A percentile compares a stretch with the other conserved stretches of the same genome.
Conservation (phyloP, 1,140 invertebrate genomes). For the Drosophila virilis region DNA sequence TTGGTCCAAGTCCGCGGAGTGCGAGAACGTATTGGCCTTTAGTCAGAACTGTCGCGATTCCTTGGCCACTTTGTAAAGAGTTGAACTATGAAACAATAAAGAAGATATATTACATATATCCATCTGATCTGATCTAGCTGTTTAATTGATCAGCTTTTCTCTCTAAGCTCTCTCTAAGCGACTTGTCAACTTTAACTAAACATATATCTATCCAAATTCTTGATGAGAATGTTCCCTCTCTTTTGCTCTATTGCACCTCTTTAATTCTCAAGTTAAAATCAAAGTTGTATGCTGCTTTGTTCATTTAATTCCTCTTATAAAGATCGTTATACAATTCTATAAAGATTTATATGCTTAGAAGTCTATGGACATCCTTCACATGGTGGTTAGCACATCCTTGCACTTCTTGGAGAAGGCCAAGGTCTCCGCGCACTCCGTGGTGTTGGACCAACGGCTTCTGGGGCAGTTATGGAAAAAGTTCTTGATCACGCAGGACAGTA, state of each 20-base stretch:
- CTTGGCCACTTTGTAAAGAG: constrained; percentile 50
- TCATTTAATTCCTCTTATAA: not conserved
- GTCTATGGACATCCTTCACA: constrained; percentile 32
- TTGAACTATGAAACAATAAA: not conserved
- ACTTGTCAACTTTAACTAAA: too few relatives aligned
- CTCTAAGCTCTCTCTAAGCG: too few relatives aligned
- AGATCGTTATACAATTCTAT: not conserved
- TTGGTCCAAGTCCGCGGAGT: constrained; percentile 61
- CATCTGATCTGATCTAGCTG: not conserved
- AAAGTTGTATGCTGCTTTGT: not conserved
- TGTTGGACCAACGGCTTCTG: constrained; percentile 62
- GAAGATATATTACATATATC: not conserved
- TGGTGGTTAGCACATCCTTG: constrained; percentile 68
- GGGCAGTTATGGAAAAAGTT: constrained; percentile 72
- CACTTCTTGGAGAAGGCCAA: constrained; percentile 60
- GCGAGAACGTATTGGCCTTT: constrained; percentile 51
- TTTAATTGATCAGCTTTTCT: too few relatives aligned
- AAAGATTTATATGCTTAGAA: too few relatives aligned
- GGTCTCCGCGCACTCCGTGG: constrained; percentile 59
- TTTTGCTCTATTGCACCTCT: too few relatives aligned
- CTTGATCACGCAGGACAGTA: constrained; percentile 66
- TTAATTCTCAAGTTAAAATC: too few relatives aligned
- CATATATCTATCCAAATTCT: too few relatives aligned
- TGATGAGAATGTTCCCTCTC: too few relatives aligned
- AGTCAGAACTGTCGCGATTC: constrained; percentile 61